Conservation (phyloP, 2,113 vertebrate species). For the Hyperoodon ampullatus region DNA sequence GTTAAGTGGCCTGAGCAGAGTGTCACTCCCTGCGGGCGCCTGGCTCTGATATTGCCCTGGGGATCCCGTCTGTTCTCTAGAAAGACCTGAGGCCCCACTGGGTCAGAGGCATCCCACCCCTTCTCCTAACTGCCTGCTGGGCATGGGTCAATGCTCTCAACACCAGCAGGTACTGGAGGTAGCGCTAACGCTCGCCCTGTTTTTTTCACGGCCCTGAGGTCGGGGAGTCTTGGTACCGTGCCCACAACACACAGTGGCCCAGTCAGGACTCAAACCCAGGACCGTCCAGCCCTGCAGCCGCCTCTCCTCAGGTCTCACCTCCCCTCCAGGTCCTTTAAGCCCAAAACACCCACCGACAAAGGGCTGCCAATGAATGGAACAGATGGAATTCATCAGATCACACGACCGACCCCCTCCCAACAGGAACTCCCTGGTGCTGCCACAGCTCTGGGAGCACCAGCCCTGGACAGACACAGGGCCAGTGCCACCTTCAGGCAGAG, state of each 20-base stretch:
- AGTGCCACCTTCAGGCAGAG: not conserved
- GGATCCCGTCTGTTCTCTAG: not conserved
- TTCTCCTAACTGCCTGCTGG: not conserved
- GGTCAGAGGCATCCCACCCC: not conserved
- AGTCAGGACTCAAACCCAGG: not conserved
- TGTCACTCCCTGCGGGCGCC: accelerated
- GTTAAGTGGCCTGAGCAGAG: not conserved
- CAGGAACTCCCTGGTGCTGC: accelerated
- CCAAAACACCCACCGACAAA: not conserved
- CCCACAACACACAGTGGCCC: not conserved
- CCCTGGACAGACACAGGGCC: not conserved
- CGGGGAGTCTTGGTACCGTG: not conserved
- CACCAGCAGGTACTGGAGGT: not conserved
- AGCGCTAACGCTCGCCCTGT: not conserved
- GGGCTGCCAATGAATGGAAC: accelerated
- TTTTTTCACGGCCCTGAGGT: not conserved
- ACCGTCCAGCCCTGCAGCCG: not conserved
- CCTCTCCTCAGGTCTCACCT: not conserved
- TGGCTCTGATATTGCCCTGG: not conserved
- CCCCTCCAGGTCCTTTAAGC: not conserved
- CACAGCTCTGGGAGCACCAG: not conserved
- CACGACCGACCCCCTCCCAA: no score
- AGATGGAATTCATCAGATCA: no score
- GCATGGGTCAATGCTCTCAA: accelerated
- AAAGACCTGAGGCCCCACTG: not conserved